These are phyloP conservation scores for Aspidoscelis tigris DNA, from an alignment of 2,113 vertebrate genomes.

Conservation along the genomic window DNA sequence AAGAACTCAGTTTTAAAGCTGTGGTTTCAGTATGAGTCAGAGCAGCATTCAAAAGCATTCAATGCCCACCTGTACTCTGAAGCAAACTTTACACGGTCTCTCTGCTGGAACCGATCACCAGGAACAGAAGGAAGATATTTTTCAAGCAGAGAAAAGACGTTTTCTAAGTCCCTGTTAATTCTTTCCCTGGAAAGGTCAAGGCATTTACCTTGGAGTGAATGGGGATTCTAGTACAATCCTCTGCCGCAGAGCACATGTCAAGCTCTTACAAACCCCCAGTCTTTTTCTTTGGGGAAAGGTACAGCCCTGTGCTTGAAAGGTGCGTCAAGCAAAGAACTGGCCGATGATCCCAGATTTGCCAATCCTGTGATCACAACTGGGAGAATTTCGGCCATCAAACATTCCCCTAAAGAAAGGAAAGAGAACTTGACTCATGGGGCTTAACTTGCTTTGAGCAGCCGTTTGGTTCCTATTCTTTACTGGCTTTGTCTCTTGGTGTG, in stretches of 20 bases:
- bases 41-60: neutral
- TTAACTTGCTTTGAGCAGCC: neutral
- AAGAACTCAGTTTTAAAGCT: neutral
- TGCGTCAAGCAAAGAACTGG: slow-evolving; percentile 26
- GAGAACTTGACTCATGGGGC: slow-evolving; percentile 28
- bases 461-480: neutral
- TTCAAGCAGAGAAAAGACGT: no score
- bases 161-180: neutral
- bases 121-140: neutral
- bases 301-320: slow-evolving; percentile 41
- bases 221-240: neutral
- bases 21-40: neutral
- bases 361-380: slow-evolving; percentile 52
- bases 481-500: fast-evolving
- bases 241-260: neutral
- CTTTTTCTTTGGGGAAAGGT: slow-evolving; percentile 23
- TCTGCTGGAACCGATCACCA: neutral
- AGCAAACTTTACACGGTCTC: neutral
- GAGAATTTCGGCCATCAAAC: neutral
- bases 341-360: slow-evolving; percentile 40
- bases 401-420: slow-evolving; percentile 49
- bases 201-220: neutral
- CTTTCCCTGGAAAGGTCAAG: neutral
- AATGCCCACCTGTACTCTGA: neutral
- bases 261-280: neutral